A percentile compares a stretch with the other conserved stretches of the same genome.
phyloP scores from a whole-genome alignment of 2,113 vertebrate species.

The Pelobates fuscus region DNA sequence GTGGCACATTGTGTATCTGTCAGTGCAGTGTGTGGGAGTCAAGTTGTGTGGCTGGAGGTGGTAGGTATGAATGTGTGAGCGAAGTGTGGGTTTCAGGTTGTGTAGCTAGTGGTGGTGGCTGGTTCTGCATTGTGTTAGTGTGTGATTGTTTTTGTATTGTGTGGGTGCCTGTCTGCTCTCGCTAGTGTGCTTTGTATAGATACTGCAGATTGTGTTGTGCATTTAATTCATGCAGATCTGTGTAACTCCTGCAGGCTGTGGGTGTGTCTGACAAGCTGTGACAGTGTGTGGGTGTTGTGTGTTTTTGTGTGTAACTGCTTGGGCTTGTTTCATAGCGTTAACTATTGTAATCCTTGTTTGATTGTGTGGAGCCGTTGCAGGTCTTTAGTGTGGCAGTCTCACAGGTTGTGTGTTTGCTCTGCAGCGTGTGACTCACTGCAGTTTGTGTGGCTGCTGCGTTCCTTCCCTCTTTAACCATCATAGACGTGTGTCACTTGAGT shows the following conservation, averaged over 20 bases:
- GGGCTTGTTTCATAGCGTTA: too few relatives aligned
- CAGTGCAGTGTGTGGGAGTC: background rate
- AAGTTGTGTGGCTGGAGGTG: background rate
- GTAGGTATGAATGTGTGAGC: background rate
- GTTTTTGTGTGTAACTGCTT: background rate
- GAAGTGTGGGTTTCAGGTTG: background rate
- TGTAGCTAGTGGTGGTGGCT: background rate
- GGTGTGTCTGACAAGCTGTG: conserved; percentile 8
- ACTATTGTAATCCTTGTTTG: background rate
- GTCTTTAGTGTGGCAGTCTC: conserved; percentile 24
- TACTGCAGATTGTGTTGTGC: conserved; percentile 2
- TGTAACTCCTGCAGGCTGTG: conserved; percentile 16
- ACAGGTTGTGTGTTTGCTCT: conserved; percentile 9
- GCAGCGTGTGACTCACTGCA: conserved; percentile 39
- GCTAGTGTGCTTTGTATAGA: background rate
- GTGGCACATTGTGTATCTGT: background rate
- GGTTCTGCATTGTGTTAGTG: background rate
- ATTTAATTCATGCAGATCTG: background rate
- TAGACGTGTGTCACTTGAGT: too few relatives aligned
- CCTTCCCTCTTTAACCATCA: too few relatives aligned
- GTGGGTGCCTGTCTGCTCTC: background rate
- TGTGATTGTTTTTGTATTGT: background rate
- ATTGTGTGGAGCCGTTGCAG: background rate
- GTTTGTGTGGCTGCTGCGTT: background rate
- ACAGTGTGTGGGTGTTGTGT: conserved; percentile 9